Evolutionary conservation across 1,140 invertebrate genomes (phyloP), one percentile per base, ranked within the genome.

Genomic region (Bombus superbus): DNA sequence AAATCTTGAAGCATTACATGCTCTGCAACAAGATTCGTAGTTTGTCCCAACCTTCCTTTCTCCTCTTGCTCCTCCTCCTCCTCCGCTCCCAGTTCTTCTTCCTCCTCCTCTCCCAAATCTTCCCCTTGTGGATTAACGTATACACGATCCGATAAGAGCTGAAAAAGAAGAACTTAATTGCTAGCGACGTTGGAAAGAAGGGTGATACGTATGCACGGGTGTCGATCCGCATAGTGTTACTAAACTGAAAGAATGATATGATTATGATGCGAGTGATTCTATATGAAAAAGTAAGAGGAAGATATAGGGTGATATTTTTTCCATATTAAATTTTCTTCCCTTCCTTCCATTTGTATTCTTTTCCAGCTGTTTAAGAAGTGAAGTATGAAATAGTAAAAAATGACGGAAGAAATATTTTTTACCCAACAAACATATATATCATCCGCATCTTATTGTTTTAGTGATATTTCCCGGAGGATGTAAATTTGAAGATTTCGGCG

Each of bases 41-140:
- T 87, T 81, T 10, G 62, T 44, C 57, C 66, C 35, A 9, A 35
- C 15, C 71, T 57, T 32, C 81, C 88, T 15, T 72, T 35, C n/a
- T 72, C 81, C 18, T 77, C 73, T 38, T 57, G 71, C 47, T 80
- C 62, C 6, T 57, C 88, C 10, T 81, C 77, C 0, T 81, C 77
- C 0, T 82, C 83, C 11, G 69, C 76, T 28, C 66, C 82, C 18
- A 86, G 80, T 25, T 66, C 81, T 47, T 68, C 77, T 13, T 73
- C 75, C 1, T 86, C 86, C 13, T 59, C 77, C 38, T 62, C 72
- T 10, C 5, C 72, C 2, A 1, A 25, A 5, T 53, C 38, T 0
- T 84, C 68, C 25, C 15, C 88, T 86, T 83, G 68, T 18, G 87
- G 87, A 86, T 89, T 84, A 72, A 88, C 75, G 59, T 87, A 89